These are phyloP conservation scores for Drosophila lacicola DNA, from an alignment of 2,888 invertebrate genomes.

Conservation along the genomic window DNA sequence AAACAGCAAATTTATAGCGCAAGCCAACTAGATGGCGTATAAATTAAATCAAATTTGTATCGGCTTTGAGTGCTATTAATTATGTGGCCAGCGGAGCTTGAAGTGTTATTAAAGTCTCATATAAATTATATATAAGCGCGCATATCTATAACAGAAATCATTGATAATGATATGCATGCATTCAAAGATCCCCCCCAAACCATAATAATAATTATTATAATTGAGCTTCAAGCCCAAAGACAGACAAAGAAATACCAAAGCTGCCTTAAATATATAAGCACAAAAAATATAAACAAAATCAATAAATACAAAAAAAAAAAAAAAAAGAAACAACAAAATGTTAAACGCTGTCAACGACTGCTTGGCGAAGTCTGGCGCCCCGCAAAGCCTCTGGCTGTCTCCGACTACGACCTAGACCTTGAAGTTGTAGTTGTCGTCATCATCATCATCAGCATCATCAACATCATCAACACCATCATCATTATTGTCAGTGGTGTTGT, in stretches of 20 bases:
- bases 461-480: constrained; percentile 22
- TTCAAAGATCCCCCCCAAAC: constrained; percentile 7
- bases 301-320: constrained; percentile 23
- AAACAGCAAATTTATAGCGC: constrained; percentile 54
- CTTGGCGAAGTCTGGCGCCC: constrained; percentile 31
- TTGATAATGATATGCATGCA: constrained; percentile 39
- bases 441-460: constrained; percentile 16
- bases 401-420: constrained; percentile 74
- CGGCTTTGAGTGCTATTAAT: constrained; percentile 50
- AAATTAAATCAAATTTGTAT: constrained; percentile 45
- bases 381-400: constrained; percentile 26
- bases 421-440: constrained; percentile 43
- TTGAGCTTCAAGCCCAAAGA: constrained; percentile 6
- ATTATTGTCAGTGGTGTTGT: constrained; percentile 18
- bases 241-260: constrained; percentile 16
- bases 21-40: constrained; percentile 41
- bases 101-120: constrained; percentile 42
- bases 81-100: constrained; percentile 21
- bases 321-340: constrained; percentile 26
- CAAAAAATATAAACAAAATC: constrained; percentile 12
- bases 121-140: constrained; percentile 38
- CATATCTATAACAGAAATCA: constrained; percentile 37
- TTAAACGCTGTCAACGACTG: constrained; percentile 65
- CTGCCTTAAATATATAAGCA: constrained; percentile 3
- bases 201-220: constrained; percentile 47